Evolutionary conservation across 2,888 invertebrate species (phyloP), one percentile per base, ranked within the genome.

Genomic region (Dicranocentrus wangi): DNA sequence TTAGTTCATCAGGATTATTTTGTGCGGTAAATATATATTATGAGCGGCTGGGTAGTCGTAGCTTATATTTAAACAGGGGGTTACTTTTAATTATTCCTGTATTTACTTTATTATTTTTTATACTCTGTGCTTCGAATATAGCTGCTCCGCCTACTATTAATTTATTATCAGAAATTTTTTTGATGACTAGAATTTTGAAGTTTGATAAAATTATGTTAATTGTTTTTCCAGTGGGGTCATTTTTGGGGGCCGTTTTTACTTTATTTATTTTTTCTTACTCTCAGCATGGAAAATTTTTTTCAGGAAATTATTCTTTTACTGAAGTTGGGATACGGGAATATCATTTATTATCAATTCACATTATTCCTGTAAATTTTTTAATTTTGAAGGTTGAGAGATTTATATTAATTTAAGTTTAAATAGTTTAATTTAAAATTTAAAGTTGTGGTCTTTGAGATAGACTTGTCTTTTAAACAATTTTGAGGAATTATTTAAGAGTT

Each of bases 131-230:
- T 42, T 89, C 90, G 39, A 93, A 93, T 91, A 93, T 93, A 88
- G 91, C 92, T 0, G 91, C 92, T 65, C 93, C 93, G 1, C 92
- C 92, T 1, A 91, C 92, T 8, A 89, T 93, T 89, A 93, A 93
- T 92, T 91, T 93, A 88, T 88, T 92, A 83, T 91, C 92, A 0
- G 93, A 93, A 89, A 91, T 93, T 91, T 89, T 90, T 83, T 90
- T 93, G 88, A 90, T 93, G 89, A 91, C 91, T 90, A 90, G 91
- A 84, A 88, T 92, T 87, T 83, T 92, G 58, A 89, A 89, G 39
- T 92, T 91, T 88, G 90, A 90, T 80, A 89, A 87, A 81, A 43
- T 90, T 72, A 88, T 88, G n/a, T 90, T 92, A 88, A 84, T 92
- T 87, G 88, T 90, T 86, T 90, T 93, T 88, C 89, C 90, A 86